Evolutionary conservation across 2,797 vertebrate genomes (phyloP), one percentile per base, ranked within the genome.

Genomic region (Melanotaenia pygmaea): DNA sequence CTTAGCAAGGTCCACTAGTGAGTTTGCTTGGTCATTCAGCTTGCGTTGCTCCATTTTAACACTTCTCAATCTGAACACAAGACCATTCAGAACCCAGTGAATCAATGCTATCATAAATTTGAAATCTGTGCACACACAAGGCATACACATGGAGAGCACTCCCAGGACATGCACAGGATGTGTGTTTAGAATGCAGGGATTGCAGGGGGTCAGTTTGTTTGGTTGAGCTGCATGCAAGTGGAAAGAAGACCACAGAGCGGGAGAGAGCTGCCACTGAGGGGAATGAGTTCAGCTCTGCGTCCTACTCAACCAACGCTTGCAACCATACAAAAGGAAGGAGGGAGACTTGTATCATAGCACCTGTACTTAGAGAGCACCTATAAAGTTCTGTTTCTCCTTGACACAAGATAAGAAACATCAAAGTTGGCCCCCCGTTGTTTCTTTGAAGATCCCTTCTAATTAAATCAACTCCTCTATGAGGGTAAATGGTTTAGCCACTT

Each of bases 11-110:
- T 99, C 98, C 95, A 99, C 98, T 94, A 99, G 96, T 86, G 97
- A 99, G 92, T 99, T 99, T 88, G 98, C 97, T 96, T 99, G 98
- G 94, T 99, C 98, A 86, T 99, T 99, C 94, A 99, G 93, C 94
- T 99, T 99, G 88, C 98, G 96, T 94, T 99, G 98, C 91, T 99
- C 98, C 98, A 99, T 99, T 97, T 99, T 99, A 94, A 99, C 98
- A 95, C 98, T 99, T 97, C 98, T 96, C 94, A 99, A 98, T 96
- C 98, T 98, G 96, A 94, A 97, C 95, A 95, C 87, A 92, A 94
- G 95, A 95, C 92, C 89, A 92, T 94, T 93, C 92, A 94, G 77
- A 94, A 96, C 91, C 94, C 93, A 91, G 86, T 96, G 88, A 89
- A 91, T 91, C 75, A 91, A 86, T 82, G 80, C 89, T 90, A 70